These are phyloP conservation scores for Papilio aristodemus DNA, from an alignment of 1,140 invertebrate species.

Conservation along the genomic window DNA sequence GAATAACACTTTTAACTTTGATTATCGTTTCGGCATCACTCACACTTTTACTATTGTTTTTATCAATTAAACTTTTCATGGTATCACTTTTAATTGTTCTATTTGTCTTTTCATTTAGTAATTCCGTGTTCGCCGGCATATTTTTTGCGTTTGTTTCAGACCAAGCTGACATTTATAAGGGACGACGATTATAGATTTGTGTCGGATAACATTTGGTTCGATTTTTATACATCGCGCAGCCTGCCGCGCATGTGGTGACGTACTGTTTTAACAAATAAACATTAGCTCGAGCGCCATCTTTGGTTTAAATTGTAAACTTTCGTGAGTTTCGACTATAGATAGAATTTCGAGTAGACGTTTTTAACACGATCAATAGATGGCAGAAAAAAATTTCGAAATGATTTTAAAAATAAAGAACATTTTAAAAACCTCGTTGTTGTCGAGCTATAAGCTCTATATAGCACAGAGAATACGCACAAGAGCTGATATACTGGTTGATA, in stretches of 20 bases:
- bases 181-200: constrained; percentile 75
- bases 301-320: constrained; percentile 5
- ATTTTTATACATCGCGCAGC: constrained; percentile 78
- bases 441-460: too few species aligned
- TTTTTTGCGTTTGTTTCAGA: constrained; percentile 52
- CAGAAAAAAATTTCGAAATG: too few species aligned
- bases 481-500: too few species aligned
- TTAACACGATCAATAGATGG: not conserved
- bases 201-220: constrained; percentile 67
- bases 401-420: too few species aligned
- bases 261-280: constrained; percentile 49
- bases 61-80: constrained; percentile 56
- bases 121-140: constrained; percentile 49
- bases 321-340: not conserved
- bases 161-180: constrained; percentile 66
- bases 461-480: too few species aligned
- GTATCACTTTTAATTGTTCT: constrained; percentile 50
- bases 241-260: constrained; percentile 68
- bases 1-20: constrained; percentile 76
- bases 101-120: constrained; percentile 41
- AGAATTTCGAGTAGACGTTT: not conserved
- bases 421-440: too few species aligned
- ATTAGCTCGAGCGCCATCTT: constrained; percentile 52
- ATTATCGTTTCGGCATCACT: constrained; percentile 58
- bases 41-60: constrained; percentile 52